Evolutionary conservation across 2,113 vertebrate genomes (phyloP), one percentile per base, ranked within the genome.

Genomic region (Rhizomys pruinosus): DNA sequence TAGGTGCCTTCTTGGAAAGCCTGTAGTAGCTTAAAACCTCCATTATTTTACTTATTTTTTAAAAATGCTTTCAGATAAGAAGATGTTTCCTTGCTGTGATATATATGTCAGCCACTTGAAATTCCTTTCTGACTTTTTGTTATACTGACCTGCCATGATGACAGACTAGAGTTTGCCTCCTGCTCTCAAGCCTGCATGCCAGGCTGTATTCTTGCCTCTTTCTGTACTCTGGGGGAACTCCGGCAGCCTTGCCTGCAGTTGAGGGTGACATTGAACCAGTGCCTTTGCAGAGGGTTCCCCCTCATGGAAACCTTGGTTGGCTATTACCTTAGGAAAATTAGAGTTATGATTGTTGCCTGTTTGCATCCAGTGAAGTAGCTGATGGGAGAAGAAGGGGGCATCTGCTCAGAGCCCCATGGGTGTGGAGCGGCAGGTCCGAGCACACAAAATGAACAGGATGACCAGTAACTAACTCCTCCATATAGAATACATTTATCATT

Each of bases 361-460:
- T 27, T 16, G 2, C 10, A 20, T 15, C 12, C 37, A 5, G 19
- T 25, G 57, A 47, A 44, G 37, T 8, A 3, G 42, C 16, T 19
- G 11, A 10, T 23, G 27, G 11, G 27, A 61, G 6, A 27, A 29
- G 17, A 5, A 34, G 8, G 7, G 47, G 47, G 47, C 17, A 37
- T 61, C 19, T 76, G 61, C 47, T 32, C 23, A 7, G 3, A 16
- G 3, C 9, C 39, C 64, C 16, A 0, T 1, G 15, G 27, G 12
- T 39, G 29, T 5, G 17, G 25, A 39, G 3, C 66, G 55, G 16
- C 22, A 90, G 69, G 20, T 3, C 27, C 8, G 12, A 0, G 1
- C 10, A 57, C 0, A 1, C 32, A 22, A 8, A 22, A n/a, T 25
- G 16, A 16, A 9, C 39, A 4, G 7, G 4, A 15, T 37, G 25